Percentiles rank a stretch among this genome's conserved stretches.
These are phyloP conservation scores for Cynocephalus volans DNA, from an alignment of 2,113 vertebrate species.

Conservation along the genomic window DNA sequence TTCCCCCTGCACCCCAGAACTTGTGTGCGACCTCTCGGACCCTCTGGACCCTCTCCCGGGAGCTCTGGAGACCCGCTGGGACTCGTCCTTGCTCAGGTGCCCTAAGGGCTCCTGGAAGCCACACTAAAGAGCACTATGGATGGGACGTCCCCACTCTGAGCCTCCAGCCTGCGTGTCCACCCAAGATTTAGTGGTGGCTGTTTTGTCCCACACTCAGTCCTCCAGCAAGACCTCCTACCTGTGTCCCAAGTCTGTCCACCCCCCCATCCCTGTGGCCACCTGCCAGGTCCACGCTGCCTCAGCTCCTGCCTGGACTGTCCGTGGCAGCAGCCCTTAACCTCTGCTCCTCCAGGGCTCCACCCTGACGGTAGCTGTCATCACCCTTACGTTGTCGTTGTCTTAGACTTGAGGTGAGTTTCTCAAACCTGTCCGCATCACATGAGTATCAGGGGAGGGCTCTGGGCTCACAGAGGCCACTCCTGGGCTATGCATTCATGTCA, in stretches of 20 bases:
- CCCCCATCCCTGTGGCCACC: neutral
- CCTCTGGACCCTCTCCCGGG: neutral
- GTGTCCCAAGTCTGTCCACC: neutral
- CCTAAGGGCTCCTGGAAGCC: neutral
- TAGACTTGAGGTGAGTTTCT: neutral
- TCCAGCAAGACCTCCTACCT: neutral
- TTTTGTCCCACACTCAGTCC: neutral
- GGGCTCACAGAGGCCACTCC: neutral
- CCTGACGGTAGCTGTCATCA: fast-evolving
- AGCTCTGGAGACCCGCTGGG: neutral
- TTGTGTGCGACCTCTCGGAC: too few species aligned
- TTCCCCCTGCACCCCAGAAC: neutral
- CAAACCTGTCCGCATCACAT: too few species aligned
- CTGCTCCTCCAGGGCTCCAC: neutral
- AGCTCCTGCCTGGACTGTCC: neutral
- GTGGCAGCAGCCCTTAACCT: neutral
- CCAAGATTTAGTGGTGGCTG: fast-evolving
- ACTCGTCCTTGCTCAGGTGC: neutral
- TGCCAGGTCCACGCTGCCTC: fast-evolving
- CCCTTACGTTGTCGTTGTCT: neutral
- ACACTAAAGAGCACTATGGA: neutral
- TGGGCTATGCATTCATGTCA: neutral
- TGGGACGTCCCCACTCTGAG: neutral
- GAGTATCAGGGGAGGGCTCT: neutral
- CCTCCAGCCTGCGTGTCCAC: neutral